Evolutionary conservation across 2,113 vertebrate genomes (phyloP).

Genomic region (Pseudorasbora parva): DNA sequence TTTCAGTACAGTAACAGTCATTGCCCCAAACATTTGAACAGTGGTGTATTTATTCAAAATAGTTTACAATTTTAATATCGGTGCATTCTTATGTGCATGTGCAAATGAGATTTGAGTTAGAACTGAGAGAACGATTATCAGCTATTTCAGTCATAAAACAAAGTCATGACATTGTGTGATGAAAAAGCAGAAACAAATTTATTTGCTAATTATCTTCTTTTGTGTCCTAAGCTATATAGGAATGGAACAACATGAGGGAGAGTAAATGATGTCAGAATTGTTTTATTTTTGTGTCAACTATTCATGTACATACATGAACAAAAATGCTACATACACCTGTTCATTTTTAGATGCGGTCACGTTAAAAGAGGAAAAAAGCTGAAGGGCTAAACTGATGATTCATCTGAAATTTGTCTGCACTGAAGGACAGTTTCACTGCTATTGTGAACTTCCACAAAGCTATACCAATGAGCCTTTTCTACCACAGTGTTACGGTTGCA

Average conservation of each 20-base stretch:
- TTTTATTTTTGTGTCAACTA: too few relatives aligned
- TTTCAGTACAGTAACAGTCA: too few relatives aligned
- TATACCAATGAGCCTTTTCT: not conserved
- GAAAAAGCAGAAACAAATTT: not conserved
- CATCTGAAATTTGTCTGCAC: not conserved
- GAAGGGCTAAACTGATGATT: not conserved
- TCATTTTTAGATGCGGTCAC: not conserved
- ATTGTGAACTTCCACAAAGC: not conserved
- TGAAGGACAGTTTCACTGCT: not conserved
- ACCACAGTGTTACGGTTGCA: not conserved
- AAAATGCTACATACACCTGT: not conserved
- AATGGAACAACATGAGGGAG: too few relatives aligned
- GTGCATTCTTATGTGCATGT: not conserved
- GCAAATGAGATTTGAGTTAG: not conserved
- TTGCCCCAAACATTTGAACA: not conserved
- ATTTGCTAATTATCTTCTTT: not conserved
- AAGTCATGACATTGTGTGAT: too few relatives aligned
- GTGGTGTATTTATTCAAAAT: not conserved
- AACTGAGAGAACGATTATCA: not conserved
- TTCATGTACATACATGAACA: not conserved
- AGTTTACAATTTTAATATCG: not conserved
- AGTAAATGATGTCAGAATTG: too few relatives aligned
- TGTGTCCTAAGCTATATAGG: not conserved
- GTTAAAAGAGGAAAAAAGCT: not conserved
- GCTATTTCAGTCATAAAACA: slow-evolving; percentile 7